These are phyloP conservation scores for Passer montanus DNA, from an alignment of 2,113 vertebrate species.

Conservation along the genomic window DNA sequence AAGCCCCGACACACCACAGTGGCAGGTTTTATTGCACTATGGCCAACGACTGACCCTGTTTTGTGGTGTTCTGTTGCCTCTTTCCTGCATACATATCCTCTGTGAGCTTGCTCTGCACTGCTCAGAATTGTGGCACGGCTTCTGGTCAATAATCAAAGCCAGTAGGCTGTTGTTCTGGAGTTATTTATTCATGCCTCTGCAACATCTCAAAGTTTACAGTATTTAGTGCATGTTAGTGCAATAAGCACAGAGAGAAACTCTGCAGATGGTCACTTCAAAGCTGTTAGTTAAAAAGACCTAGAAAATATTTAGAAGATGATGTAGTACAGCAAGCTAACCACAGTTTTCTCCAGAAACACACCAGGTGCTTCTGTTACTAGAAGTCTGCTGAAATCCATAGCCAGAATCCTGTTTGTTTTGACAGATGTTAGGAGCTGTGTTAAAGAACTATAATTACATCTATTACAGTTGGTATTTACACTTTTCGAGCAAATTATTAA, in stretches of 20 bases:
- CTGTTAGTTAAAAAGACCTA: background rate
- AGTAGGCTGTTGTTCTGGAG: background rate
- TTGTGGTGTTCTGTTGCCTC: fast-evolving
- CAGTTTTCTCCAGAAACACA: background rate
- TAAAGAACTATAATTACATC: background rate
- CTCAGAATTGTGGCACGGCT: fast-evolving
- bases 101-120: background rate
- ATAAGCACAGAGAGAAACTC: background rate
- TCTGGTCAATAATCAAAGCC: background rate
- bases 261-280: background rate
- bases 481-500: background rate
- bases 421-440: background rate
- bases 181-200: background rate
- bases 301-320: background rate
- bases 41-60: fast-evolving
- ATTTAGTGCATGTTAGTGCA: background rate
- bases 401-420: background rate
- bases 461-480: background rate
- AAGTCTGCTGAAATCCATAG: background rate
- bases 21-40: background rate
- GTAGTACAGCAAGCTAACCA: background rate
- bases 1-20: fast-evolving
- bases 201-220: background rate
- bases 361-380: background rate
- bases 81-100: background rate